A percentile compares a stretch with the other conserved stretches of the same genome.
Evolutionary conservation across 2,797 vertebrate species (phyloP).

Genomic region (Thaleichthys pacificus): DNA sequence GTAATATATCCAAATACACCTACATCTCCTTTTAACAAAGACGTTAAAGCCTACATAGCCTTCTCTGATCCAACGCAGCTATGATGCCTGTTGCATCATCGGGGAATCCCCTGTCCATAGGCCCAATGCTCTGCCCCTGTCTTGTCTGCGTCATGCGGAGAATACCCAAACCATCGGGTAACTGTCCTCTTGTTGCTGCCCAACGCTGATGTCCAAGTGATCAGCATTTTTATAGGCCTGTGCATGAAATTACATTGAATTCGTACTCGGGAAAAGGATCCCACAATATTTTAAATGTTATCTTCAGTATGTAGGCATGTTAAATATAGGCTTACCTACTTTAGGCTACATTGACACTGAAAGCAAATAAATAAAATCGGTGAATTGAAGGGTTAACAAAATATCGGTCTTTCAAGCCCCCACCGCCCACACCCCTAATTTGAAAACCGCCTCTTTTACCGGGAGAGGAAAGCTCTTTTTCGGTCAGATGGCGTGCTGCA

Average conservation of each 20-base stretch:
- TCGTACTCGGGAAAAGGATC: no score
- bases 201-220: not conserved
- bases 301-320: not conserved
- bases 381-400: slow-evolving; percentile 47
- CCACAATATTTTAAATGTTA: no score
- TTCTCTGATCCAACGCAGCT: no score
- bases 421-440: slow-evolving; percentile 71
- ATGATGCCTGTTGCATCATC: slow-evolving; percentile 26
- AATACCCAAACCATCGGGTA: slow-evolving; percentile 21
- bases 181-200: slow-evolving; percentile 6
- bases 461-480: slow-evolving; percentile 85
- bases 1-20: not conserved
- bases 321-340: not conserved
- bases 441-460: slow-evolving; percentile 78
- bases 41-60: no score
- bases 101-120: slow-evolving; percentile 30
- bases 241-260: no score
- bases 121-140: not conserved
- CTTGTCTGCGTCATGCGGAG: slow-evolving; percentile 27
- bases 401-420: slow-evolving; percentile 63
- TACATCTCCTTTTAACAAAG: not conserved
- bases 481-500: slow-evolving; percentile 85
- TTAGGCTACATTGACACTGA: not conserved
- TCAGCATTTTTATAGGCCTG: not conserved
- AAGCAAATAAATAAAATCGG: not conserved